Percentiles rank a stretch among this genome's conserved stretches.
These are phyloP conservation scores for Clavelina lepadiformis DNA, from an alignment of 23 tunicate species.

Conservation along the genomic window DNA sequence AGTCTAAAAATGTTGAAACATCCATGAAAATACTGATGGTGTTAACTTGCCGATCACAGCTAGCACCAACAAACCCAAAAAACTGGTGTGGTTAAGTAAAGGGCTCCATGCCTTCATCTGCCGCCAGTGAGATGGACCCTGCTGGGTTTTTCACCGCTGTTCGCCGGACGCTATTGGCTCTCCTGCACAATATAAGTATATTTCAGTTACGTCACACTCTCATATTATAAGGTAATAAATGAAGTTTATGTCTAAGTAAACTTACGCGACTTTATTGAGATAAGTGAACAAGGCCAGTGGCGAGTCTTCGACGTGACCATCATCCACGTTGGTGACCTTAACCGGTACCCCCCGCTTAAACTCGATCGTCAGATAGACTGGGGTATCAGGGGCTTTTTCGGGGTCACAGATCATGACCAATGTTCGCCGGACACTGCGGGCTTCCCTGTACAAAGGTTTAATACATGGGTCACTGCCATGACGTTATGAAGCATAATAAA, in stretches of 20 bases:
- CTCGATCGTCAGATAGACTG: slow-evolving; percentile 42
- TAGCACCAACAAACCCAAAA: no score
- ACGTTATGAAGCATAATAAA: no score
- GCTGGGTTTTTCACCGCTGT: slow-evolving; percentile 90
- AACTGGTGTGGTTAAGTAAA: no score
- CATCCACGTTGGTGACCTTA: slow-evolving; percentile 39
- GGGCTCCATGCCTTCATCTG: slow-evolving; percentile 76
- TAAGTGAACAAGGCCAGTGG: slow-evolving; percentile 61
- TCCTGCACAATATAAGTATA: slow-evolving; percentile 24
- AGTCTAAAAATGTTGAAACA: no score
- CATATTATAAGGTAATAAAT: background rate
- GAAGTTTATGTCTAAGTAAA: background rate
- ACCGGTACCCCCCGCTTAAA: slow-evolving; percentile 74
- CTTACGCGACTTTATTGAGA: slow-evolving; percentile 83
- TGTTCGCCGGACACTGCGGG: no score
- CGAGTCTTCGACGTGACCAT: slow-evolving; percentile 9
- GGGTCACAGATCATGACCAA: slow-evolving; percentile 84
- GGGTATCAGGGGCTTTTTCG: slow-evolving; percentile 67
- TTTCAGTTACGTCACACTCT: background rate
- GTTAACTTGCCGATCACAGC: no score
- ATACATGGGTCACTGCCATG: no score
- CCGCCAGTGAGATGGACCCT: slow-evolving; percentile 47
- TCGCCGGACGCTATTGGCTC: slow-evolving; percentile 80
- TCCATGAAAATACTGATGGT: no score
- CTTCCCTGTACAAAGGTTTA: no score